These are phyloP conservation scores for Colius striatus DNA, from an alignment of 2,113 vertebrate species.

Conservation along the genomic window DNA sequence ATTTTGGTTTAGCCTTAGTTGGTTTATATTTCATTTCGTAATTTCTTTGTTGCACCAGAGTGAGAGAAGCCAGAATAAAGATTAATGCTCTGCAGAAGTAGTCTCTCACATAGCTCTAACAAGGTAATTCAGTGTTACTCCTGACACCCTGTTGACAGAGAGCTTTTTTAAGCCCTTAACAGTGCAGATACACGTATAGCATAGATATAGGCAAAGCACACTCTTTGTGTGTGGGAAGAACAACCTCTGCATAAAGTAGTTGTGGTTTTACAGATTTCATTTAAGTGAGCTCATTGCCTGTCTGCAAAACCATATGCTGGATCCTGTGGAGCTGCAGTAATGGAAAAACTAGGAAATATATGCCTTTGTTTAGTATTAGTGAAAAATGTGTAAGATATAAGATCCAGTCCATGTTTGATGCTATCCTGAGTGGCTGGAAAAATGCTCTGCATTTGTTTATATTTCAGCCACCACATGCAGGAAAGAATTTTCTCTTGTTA, in stretches of 20 bases:
- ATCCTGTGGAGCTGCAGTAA: not conserved
- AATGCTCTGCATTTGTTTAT: not conserved
- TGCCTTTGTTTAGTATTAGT: not conserved
- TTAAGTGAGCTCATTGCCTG: not conserved
- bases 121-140: not conserved
- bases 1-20: not conserved
- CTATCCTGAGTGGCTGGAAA: not conserved
- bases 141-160: not conserved
- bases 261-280: not conserved
- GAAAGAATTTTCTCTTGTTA: not conserved
- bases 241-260: not conserved
- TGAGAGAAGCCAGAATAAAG: not conserved
- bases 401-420: not conserved
- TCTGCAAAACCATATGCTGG: not conserved
- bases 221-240: not conserved
- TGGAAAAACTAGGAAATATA: not conserved
- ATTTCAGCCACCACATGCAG: not conserved
- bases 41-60: not conserved
- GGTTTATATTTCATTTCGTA: not conserved
- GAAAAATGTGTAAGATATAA: not conserved
- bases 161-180: not conserved
- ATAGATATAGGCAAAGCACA: not conserved
- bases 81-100: conserved; percentile 6
- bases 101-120: not conserved
- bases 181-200: not conserved